phyloP scores from a whole-genome alignment of 2,888 invertebrate species.

The Cantharis nigra region DNA sequence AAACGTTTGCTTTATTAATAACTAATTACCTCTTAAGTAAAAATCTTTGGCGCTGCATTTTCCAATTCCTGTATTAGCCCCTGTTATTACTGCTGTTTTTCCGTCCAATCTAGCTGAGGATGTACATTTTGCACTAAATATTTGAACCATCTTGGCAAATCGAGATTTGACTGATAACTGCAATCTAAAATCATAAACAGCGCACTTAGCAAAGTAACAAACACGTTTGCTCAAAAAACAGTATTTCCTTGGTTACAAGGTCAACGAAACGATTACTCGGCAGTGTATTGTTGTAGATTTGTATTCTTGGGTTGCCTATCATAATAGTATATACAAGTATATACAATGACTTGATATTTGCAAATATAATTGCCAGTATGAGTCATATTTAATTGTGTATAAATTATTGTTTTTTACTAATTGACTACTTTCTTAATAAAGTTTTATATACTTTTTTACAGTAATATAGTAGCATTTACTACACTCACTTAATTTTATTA shows the following conservation, averaged over 20 bases:
- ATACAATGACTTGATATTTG: too few relatives aligned
- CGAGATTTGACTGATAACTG: not conserved
- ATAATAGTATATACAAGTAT: too few relatives aligned
- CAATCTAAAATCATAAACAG: not conserved
- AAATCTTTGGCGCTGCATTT: slow-evolving; percentile 53
- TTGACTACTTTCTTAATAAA: too few relatives aligned
- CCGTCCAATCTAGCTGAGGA: slow-evolving; percentile 55
- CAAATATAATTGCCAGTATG: too few relatives aligned
- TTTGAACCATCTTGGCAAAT: not conserved
- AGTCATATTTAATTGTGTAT: too few relatives aligned
- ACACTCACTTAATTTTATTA: too few relatives aligned
- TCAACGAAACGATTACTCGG: too few relatives aligned
- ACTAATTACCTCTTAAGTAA: slow-evolving; percentile 52
- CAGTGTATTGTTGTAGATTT: too few relatives aligned
- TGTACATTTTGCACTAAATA: slow-evolving; percentile 43
- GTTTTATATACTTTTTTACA: too few relatives aligned
- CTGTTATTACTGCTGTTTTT: slow-evolving; percentile 52
- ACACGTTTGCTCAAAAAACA: not conserved
- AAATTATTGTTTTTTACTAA: too few relatives aligned
- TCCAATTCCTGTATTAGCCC: slow-evolving; percentile 53
- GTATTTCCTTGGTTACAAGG: not conserved
- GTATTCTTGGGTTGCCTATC: too few relatives aligned
- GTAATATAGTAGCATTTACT: too few relatives aligned
- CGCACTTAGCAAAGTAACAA: not conserved
- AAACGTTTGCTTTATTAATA: not conserved